Base-by-base conservation (phyloP, 2,888 invertebrate genomes). In the Mimumesa dahlbomi region DNA sequence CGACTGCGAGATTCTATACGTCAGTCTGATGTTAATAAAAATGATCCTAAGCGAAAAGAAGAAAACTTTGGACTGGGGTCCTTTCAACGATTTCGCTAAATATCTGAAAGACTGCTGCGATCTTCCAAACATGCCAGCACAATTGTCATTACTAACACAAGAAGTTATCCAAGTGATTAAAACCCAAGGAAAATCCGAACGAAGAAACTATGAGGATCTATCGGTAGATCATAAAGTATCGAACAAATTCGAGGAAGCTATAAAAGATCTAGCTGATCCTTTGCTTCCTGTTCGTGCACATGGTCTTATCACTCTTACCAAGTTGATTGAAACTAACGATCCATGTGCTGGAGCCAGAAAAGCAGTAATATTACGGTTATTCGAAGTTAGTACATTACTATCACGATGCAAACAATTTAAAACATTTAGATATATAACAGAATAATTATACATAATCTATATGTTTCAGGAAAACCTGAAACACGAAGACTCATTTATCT, bases 241-340 rank as follows among this genome's bases (percentile, higher is more conserved):
- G 67, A 90, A 91, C 52, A 89, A 91, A 42, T 93, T 92, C 82
- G 92, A 92, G 64, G 91, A 91, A 80, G 95, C 95, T 0, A 85
- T 96, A 57, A 88, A 91, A 52, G 93, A 95, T 87, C 90, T 94
- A 16, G 92, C 92, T 82, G 94, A 95, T 90, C 91, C 93, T 21
- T 85, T 95, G 61, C 87, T 97, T 46, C 96, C 96, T n/a, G 93
- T 95, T 0, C 92, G 94, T 86, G 96, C 95, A 9, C 96, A 97
- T 89, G 97, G 94, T 5, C 90, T 97, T 34, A 93, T 96, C 77
- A 90, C 92, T 49, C 88, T 97, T 13, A 93, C 93, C 13, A 94
- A 93, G 89, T 90, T 97, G n/a, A 91, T 97, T 50, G 92, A 94
- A 82, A 89, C 89, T 14, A 92, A 91, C 73, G 94, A 96, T 89